These are phyloP conservation scores for Crepidodera aurea DNA, from an alignment of 2,888 invertebrate genomes.

Conservation along the genomic window DNA sequence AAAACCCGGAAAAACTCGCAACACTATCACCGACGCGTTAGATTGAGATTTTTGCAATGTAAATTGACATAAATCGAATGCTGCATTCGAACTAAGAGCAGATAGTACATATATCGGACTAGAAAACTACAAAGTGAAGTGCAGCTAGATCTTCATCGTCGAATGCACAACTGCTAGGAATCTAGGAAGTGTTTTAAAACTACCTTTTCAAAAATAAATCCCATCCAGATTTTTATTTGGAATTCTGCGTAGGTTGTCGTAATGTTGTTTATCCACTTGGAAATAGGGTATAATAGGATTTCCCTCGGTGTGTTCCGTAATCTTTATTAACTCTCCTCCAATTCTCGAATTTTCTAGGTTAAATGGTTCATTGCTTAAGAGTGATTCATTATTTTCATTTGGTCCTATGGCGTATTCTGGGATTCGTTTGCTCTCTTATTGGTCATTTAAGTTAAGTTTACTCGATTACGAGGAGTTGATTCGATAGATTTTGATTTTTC, in stretches of 20 bases:
- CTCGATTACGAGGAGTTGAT: background rate
- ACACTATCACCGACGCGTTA: too few species aligned
- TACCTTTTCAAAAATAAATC: too few species aligned
- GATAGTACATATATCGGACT: too few species aligned
- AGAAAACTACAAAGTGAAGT: too few species aligned
- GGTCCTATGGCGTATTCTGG: background rate
- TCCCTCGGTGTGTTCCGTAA: conserved; percentile 12
- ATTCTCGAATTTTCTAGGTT: conserved; percentile 8
- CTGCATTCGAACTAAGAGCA: too few species aligned
- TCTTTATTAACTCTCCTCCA: conserved; percentile 13
- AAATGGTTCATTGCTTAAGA: conserved; percentile 6
- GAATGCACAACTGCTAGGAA: too few species aligned
- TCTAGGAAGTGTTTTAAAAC: too few species aligned
- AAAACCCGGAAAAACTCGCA: too few species aligned
- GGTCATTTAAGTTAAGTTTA: background rate
- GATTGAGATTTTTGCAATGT: too few species aligned
- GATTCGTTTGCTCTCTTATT: background rate
- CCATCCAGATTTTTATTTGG: background rate
- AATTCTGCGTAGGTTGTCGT: background rate
- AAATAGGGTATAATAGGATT: conserved; percentile 8
- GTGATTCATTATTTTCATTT: conserved; percentile 12
- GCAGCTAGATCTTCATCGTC: too few species aligned
- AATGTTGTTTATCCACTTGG: conserved; percentile 15
- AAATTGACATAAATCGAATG: too few species aligned
- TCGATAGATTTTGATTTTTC: background rate